phyloP scores from a whole-genome alignment of 2,797 vertebrate genomes.

The Xenopus petersii region DNA sequence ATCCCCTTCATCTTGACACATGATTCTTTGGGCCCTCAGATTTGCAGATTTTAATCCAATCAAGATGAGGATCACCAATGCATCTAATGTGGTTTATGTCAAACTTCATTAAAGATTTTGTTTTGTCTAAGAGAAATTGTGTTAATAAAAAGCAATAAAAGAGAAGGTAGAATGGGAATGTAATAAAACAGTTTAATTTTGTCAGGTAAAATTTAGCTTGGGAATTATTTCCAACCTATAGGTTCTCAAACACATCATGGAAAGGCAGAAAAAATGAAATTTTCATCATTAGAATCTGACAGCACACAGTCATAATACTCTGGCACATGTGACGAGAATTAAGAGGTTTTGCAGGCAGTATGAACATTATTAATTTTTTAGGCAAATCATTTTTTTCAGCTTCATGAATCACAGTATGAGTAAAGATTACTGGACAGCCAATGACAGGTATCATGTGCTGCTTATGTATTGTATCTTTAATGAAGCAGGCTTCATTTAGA shows the following conservation, averaged over 20 bases:
- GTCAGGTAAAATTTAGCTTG: conserved; percentile 52
- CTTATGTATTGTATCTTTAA: conserved; percentile 25
- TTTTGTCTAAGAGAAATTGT: conserved; percentile 47
- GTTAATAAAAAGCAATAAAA: conserved; percentile 39
- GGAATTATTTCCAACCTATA: conserved; percentile 59
- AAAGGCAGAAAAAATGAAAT: conserved; percentile 62
- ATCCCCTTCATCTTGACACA: not conserved
- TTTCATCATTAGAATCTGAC: conserved; percentile 67
- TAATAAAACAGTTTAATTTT: conserved; percentile 49
- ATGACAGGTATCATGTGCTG: conserved; percentile 49
- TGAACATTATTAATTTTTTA: conserved; percentile 58
- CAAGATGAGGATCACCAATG: not conserved
- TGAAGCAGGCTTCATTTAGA: conserved; percentile 13
- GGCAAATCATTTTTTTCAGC: conserved; percentile 61
- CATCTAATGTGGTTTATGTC: conserved; percentile 10
- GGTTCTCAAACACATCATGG: conserved; percentile 60
- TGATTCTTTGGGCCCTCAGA: not conserved
- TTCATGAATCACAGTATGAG: conserved; percentile 44
- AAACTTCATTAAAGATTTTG: conserved; percentile 20
- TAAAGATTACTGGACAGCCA: conserved; percentile 56
- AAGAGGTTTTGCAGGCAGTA: conserved; percentile 57
- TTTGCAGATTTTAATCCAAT: conserved; percentile 1
- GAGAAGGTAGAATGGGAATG: conserved; percentile 13
- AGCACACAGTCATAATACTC: conserved; percentile 65
- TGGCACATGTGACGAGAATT: conserved; percentile 63